Base-by-base conservation (phyloP, 2,113 vertebrate species). In the Eira barbara region DNA sequence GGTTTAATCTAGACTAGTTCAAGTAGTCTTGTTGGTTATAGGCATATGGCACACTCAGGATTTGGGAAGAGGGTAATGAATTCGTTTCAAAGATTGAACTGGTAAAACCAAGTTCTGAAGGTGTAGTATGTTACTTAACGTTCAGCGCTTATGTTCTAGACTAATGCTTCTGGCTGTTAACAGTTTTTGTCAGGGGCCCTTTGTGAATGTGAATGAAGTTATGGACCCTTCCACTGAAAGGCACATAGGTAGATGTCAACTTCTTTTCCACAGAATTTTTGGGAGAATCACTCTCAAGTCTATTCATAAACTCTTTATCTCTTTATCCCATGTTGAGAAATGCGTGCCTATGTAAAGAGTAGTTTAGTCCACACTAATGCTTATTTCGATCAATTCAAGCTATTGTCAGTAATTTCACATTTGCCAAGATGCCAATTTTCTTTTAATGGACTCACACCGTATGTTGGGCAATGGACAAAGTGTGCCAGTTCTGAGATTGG, bases 381-480 rank as follows among this genome's bases (percentile, higher is more conserved):
- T 91, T 83, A 39, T 94, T 96, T 87, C 95, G n/a, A 31, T 91
- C 71, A 73, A 25, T 73, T 81, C 39, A 61, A 59, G 49, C 34
- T 71, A 47, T 42, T 95, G 25, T 90, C 45, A 36, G 6, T 88
- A 73, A 90, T 94, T 91, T 87, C 90, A 1, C 55, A 73, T 76
- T 92, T 96, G 74, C 55, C 52, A 23, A 76, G 34, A 87, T 92
- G 23, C 45, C 81, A 88, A 87, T 2, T 21, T 3, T 39, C 83
- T 95, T 84, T 42, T 29, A 91, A 94, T 67, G 45, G 2, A 29
- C 34, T 95, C 42, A 88, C 12, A 73, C 15, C 34, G 6, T 71
- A 45, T 84, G 18, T 85, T 92, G 39, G 90, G 59, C n/a, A 84
- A 76, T 88, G 81, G 65, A 93, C 25, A 97, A 69, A 39, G n/a